Evolutionary conservation across 2,888 invertebrate genomes (phyloP), one percentile per base, ranked within the genome.

Genomic region (Chalcis sispes): DNA sequence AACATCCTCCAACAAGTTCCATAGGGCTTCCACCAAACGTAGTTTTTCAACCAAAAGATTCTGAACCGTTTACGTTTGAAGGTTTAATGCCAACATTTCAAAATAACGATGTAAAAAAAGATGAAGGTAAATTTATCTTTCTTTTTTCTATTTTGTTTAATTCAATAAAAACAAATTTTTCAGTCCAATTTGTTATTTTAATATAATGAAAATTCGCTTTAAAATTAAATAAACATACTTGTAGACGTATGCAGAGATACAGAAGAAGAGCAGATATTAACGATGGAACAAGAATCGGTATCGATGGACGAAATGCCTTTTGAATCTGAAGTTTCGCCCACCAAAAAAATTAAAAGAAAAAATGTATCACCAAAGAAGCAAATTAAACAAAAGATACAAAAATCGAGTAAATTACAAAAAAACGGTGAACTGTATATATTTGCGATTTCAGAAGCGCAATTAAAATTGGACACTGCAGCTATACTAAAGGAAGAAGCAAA

Each of bases 31-130:
- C 84, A 2, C 84, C 84, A 7, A 85, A 85, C 62, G 79, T 85
- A 2, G 80, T 85, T 7, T 85, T 85, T 66, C 83, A 85, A 32
- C 85, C 84, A 0, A 84, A 83, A 20, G 83, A 85, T 15, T 85
- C 83, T 3, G 84, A 85, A 67, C 84, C 84, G 0, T 85, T 85
- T 52, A 83, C 84, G 0, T 79, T 84, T 64, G 83, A 85, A 25
- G 75, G 78, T 20, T 18, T 78, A 13, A 56, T 78, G 40, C 72
- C 75, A 18, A 64, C 62, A 1, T 62, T 62, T 48, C 56, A 54
- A 23, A 36, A 18, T 3, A 8, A 18, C 1, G 56, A 71, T 8
- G 15, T 10, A 5, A 72, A 77, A 32, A 73, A 58, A 56, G 48
- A 65, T 0, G 58, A 75, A 56, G 72, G 77, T 36, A 25, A 59